Base-by-base conservation (phyloP, 2,888 invertebrate genomes). In the Acleris cristana region DNA sequence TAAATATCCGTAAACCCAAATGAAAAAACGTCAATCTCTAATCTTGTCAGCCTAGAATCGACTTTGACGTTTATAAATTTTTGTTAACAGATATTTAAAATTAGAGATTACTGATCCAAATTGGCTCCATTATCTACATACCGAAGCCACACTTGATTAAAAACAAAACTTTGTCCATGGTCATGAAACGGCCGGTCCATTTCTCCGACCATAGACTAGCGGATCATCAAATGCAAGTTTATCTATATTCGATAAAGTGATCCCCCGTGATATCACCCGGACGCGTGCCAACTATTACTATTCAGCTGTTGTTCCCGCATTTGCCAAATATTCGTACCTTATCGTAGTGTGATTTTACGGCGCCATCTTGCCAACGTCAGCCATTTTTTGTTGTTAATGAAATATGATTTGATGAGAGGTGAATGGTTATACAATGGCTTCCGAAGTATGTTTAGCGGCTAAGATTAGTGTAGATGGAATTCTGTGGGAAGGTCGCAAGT, bases 241-340 rank as follows among this genome's bases (percentile, higher is more conserved):
- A 56, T 21, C 19, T 54, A 44, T 57, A 30, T 52, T 60, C 55
- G 57, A 69, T 69, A 59, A 54, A 69, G 61, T 65, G 60, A 65
- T 65, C 57, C 51, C 59, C 48, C 26, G 49, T 65, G 70, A 70
- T 65, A 63, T 64, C 66, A 67, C 59, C 67, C 74, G 76, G 74
- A 76, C 78, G 81, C 79, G 76, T 89, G 89, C 89, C 89, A 88
- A 87, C 84, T 82, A 81, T 85, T 79, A 84, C 86, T 83, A 84
- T 86, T 86, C 84, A 84, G 82, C 82, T 87, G 83, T 85, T 87
- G 83, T 85, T 85, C 84, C 83, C 84, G 84, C 87, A 85, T 89
- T 86, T 83, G 89, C 87, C 87, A 89, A 88, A 87, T 86, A 86
- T 87, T 86, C 84, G 80, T 87, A 86, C 87, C 85, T 88, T 86